phyloP scores from a whole-genome alignment of 2,888 invertebrate species.

The Melanostoma scalare region DNA sequence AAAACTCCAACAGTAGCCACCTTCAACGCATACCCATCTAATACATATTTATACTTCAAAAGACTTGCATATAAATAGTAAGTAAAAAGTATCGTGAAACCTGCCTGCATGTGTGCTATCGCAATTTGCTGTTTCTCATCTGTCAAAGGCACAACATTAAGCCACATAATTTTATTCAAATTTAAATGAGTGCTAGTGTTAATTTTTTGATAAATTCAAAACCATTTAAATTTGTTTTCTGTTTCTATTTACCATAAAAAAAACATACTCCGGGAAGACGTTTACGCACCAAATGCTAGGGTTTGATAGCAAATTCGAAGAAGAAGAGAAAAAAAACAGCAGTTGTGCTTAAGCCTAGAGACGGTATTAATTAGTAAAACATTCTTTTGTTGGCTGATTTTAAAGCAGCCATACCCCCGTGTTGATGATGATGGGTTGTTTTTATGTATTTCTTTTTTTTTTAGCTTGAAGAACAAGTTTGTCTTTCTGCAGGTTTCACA shows the following conservation, averaged over 20 bases:
- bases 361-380: slow-evolving; percentile 61
- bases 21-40: slow-evolving; percentile 35
- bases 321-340: slow-evolving; percentile 2
- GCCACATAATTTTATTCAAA: slow-evolving; percentile 57
- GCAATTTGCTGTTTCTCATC: too few relatives aligned
- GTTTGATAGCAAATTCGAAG: slow-evolving; percentile 16
- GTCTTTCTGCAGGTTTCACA: neutral
- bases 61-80: too few relatives aligned
- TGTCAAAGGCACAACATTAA: slow-evolving; percentile 35
- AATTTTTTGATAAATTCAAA: slow-evolving; percentile 37
- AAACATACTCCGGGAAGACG: slow-evolving; percentile 6
- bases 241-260: neutral
- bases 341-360: slow-evolving; percentile 36
- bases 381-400: slow-evolving; percentile 48
- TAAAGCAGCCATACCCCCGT: slow-evolving; percentile 25
- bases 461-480: slow-evolving; percentile 2
- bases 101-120: too few relatives aligned
- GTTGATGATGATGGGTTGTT: slow-evolving; percentile 51
- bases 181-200: slow-evolving; percentile 43
- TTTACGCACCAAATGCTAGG: slow-evolving; percentile 18
- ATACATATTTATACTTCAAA: neutral
- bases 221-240: slow-evolving; percentile 38
- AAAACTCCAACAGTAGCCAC: slow-evolving; percentile 69
- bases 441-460: slow-evolving; percentile 18
- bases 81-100: too few relatives aligned